Base-by-base conservation (phyloP, 2,888 invertebrate species). In the Mimumesa dahlbomi region DNA sequence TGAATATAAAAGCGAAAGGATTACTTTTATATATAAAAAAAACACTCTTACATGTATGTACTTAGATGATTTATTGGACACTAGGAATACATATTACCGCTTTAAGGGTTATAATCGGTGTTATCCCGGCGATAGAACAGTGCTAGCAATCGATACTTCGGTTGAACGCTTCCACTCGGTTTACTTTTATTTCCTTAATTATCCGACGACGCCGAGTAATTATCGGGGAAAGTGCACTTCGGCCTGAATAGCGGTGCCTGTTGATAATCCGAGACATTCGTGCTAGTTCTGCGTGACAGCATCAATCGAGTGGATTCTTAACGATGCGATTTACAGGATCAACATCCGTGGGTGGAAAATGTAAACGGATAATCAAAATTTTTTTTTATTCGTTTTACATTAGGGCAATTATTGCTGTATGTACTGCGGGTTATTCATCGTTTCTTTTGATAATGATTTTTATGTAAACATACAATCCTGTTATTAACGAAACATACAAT, bases 161-260 rank as follows among this genome's bases (percentile, higher is more conserved):
- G 16, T 31, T 53, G 53, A 48, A 53, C 49, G 48, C 53, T 68
- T 48, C 48, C 53, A 16, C 53, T 43, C 58, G 49, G 49, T 59
- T 69, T 48, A 53, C 48, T 58, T 67, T 67, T 69, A 59, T 67
- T 67, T 54, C 59, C 48, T 54, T 67, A 67, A 67, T 69, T 69
- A 67, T 54, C 54, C 45, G 43, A 25, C 40, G 67, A 59, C 49
- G 69, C 16, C 48, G 54, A 56, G 45, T 59, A 67, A 69, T 69
- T 69, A 67, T 67, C 54, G 59, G 34, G 25, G 34, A 67, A 59
- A 59, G 59, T 40, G 69, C 50, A 49, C 67, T 67, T 46, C 59
- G 45, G n/a, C 38, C 40, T 59, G 59, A 56, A 67, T 46, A 69
- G 67, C 45, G 45, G 19, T 49, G 67, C 58, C 69, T 59, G 66